These are phyloP conservation scores for Plecturocebus donacophilus DNA, from an alignment of 2,113 vertebrate species.

Conservation along the genomic window DNA sequence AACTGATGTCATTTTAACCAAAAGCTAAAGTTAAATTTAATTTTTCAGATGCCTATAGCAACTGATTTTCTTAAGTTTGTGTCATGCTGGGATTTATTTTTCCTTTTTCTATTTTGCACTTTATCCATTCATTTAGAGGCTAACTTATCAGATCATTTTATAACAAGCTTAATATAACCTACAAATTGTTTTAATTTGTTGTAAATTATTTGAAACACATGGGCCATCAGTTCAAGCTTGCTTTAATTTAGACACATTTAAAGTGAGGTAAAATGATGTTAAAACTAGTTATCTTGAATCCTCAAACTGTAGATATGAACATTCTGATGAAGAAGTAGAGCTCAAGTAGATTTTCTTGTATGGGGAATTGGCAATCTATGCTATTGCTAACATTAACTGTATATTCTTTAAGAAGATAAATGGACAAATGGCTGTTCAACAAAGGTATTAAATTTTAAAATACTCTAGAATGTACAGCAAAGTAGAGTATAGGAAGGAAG, in stretches of 20 bases:
- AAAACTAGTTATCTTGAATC: neutral
- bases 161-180: neutral
- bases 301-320: neutral
- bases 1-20: constrained; percentile 23
- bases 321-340: neutral
- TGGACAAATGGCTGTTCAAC: neutral
- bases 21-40: neutral
- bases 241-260: constrained; percentile 28
- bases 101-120: neutral
- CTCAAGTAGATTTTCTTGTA: neutral
- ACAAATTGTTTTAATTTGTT: constrained; percentile 18
- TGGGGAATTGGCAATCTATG: neutral
- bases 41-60: neutral
- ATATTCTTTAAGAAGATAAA: neutral
- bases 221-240: neutral
- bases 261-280: neutral
- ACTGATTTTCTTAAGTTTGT: neutral
- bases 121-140: neutral
- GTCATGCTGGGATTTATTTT: neutral
- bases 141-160: neutral
- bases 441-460: neutral
- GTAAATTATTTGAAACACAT: neutral
- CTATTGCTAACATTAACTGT: neutral
- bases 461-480: neutral
- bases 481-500: neutral